Evolutionary conservation across 2,888 invertebrate species (phyloP), one percentile per base, ranked within the genome.

Genomic region (Gandaritis pyraliata): DNA sequence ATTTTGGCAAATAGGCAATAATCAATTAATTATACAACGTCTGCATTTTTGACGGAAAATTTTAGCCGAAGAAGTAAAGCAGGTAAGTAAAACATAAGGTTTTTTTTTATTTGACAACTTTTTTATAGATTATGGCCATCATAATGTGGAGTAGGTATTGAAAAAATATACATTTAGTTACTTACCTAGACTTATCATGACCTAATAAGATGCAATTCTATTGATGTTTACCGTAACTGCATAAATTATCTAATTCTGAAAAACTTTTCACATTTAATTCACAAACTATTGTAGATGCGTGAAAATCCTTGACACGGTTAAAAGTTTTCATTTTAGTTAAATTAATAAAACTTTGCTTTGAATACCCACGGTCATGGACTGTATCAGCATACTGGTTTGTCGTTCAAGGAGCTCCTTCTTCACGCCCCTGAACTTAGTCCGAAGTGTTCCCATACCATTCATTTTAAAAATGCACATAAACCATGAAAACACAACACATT

Each of bases 311-410:
- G 67, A 62, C 45, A 12, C 45, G 33, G 48, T 41, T 43, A 43
- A 60, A 58, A 64, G 16, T 58, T 47, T 49, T 52, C 23, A n/a
- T 16, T 46, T 12, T 41, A 56, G 41, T 36, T 29, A n/a, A 58
- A 64, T 33, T 8, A 7, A 48, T 52, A 55, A 36, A 54, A 30
- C 29, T 10, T 55, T 53, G 10, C 18, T 23, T 61, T 66, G 47
- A 38, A 45, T 56, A 95, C 96, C 94, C 93, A 97, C 97, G 84
- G 96, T 97, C 96, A 97, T 96, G 53, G 94, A 94, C 82, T 95
- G 95, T 72, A 96, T 94, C 77, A 95, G 93, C 72, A 95, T 88
- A 77, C 94, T 95, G n/a, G 95, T 95, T 86, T 95, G 95, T 72
- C 94, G 92, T 69, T 95, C 95, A 68, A 96, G 81, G 76, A 95